Conservation (phyloP, 2,888 invertebrate species). For the Seira musarum region DNA sequence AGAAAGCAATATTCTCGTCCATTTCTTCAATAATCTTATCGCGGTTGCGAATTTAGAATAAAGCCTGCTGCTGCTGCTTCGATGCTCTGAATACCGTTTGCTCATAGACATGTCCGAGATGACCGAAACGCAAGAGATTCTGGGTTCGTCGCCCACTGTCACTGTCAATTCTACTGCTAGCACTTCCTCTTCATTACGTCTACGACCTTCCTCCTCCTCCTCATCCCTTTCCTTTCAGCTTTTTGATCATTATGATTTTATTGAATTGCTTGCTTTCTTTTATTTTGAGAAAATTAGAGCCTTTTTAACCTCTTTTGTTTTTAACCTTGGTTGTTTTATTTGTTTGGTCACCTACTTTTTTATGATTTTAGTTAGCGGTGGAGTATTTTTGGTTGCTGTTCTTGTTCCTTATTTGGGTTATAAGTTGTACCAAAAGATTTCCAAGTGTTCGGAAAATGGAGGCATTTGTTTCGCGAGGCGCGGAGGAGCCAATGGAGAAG, state of each 20-base stretch:
- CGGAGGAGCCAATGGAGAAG: neutral
- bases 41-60: no score
- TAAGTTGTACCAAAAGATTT: conserved; percentile 58
- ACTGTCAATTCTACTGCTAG: neutral
- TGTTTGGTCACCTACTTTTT: conserved; percentile 64
- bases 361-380: conserved; percentile 67
- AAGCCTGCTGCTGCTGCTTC: no score
- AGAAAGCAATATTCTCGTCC: no score
- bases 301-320: conserved; percentile 52
- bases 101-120: conserved; percentile 5
- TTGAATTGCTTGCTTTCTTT: conserved; percentile 56
- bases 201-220: neutral
- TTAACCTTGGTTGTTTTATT: conserved; percentile 57
- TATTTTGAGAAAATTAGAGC: conserved; percentile 47
- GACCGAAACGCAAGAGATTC: conserved; percentile 36
- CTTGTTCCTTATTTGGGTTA: conserved; percentile 61
- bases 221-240: conserved; percentile 51
- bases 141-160: conserved; percentile 46
- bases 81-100: no score
- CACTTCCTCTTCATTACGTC: conserved; percentile 18
- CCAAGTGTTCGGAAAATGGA: conserved; percentile 48
- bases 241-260: conserved; percentile 56
- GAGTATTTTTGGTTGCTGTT: conserved; percentile 63
- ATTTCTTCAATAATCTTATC: no score
- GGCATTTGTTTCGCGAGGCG: conserved; percentile 42